Percentiles rank a stretch among this genome's conserved stretches.
Conservation (phyloP, 2,797 vertebrate species). For the Lagocephalus sceleratus region DNA sequence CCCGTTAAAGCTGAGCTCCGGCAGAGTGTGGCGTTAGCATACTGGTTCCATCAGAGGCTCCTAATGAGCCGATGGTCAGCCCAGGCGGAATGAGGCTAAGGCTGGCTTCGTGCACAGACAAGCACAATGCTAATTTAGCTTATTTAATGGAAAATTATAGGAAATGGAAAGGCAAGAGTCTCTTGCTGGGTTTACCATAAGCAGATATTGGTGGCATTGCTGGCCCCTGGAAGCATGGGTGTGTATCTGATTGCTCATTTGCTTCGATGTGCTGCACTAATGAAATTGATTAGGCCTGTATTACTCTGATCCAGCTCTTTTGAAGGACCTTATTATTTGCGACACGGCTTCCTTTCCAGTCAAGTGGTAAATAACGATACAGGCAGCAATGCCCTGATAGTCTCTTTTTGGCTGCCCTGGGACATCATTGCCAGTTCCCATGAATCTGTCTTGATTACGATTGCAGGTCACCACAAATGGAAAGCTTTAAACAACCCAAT, state of each 20-base stretch:
- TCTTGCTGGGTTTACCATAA: conserved; percentile 46
- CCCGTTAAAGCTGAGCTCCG: conserved; percentile 59
- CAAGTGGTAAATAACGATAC: conserved; percentile 59
- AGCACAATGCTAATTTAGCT: conserved; percentile 69
- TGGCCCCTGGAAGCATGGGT: conserved; percentile 28
- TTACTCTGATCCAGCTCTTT: conserved; percentile 58
- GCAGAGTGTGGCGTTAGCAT: conserved; percentile 43
- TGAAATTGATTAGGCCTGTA: conserved; percentile 70
- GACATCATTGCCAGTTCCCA: conserved; percentile 12
- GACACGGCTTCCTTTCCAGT: conserved; percentile 51
- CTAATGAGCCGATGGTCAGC: conserved; percentile 69
- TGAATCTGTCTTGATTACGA: conserved; percentile 18
- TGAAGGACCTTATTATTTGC: conserved; percentile 64
- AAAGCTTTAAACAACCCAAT: conserved; percentile 16
- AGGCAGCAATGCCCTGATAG: conserved; percentile 31
- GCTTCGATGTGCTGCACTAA: conserved; percentile 68
- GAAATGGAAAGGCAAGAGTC: conserved; percentile 55
- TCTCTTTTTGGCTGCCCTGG: conserved; percentile 21
- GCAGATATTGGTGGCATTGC: conserved; percentile 29
- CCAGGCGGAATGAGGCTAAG: conserved; percentile 65
- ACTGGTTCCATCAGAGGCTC: conserved; percentile 53
- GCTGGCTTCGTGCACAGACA: conserved; percentile 60
- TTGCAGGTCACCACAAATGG: conserved; percentile 17
- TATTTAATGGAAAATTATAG: conserved; percentile 72
- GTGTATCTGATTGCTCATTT: conserved; percentile 67